phyloP scores from a whole-genome alignment of 2,113 vertebrate species.

The Ranitomeya variabilis region DNA sequence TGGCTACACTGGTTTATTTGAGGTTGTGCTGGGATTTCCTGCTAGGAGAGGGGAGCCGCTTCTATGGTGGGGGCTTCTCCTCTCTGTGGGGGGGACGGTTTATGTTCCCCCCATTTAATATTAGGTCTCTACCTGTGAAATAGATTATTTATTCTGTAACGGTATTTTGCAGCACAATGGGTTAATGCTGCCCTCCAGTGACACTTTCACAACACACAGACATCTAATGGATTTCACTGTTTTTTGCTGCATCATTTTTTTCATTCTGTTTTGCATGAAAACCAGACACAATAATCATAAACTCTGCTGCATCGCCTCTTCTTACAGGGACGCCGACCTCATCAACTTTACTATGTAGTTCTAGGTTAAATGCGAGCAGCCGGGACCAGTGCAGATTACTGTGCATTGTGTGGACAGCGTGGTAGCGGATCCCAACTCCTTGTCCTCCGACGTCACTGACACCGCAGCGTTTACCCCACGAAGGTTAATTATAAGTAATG shows the following conservation, averaged over 20 bases:
- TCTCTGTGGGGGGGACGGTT: neutral
- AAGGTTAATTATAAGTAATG: too few species aligned
- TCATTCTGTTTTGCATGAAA: neutral
- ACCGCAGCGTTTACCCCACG: too few species aligned
- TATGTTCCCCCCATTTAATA: neutral
- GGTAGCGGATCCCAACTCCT: too few species aligned
- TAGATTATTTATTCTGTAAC: neutral
- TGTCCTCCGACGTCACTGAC: too few species aligned
- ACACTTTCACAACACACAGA: neutral
- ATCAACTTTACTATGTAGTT: neutral
- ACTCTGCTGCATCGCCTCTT: neutral
- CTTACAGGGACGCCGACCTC: neutral
- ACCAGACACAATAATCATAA: slow-evolving; percentile 11
- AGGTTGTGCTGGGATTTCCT: too few species aligned
- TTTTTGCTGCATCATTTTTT: neutral
- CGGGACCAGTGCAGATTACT: too few species aligned
- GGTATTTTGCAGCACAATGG: neutral
- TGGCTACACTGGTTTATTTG: neutral
- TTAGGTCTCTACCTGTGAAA: neutral
- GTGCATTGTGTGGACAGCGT: too few species aligned
- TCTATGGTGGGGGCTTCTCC: neutral
- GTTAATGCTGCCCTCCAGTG: neutral
- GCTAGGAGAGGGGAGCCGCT: neutral
- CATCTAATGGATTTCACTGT: neutral
- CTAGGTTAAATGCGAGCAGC: neutral